These are phyloP conservation scores for Antennarius striatus DNA, from an alignment of 2,113 vertebrate species.

Conservation along the genomic window DNA sequence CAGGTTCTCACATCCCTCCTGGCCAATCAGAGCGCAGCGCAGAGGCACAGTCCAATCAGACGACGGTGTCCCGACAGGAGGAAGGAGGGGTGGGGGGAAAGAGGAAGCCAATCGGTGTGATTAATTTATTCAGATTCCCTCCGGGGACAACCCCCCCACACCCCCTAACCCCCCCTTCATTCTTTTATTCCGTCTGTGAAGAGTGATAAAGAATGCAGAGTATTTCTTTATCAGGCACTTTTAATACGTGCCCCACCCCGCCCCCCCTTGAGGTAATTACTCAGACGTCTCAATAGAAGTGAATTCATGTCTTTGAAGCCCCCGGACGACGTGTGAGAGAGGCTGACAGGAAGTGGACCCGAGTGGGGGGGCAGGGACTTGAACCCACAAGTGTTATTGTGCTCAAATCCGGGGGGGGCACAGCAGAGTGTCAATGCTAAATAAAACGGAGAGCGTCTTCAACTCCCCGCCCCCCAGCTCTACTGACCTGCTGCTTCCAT, in stretches of 20 bases:
- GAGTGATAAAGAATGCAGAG: conserved; percentile 85
- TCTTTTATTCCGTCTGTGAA: conserved; percentile 81
- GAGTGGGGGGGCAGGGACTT: conserved; percentile 74
- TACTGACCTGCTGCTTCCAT: conserved; percentile 67
- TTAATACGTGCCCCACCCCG: conserved; percentile 72
- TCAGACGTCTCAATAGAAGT: conserved; percentile 83
- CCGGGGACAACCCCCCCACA: conserved; percentile 42
- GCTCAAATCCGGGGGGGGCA: conserved; percentile 74
- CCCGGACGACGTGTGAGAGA: conserved; percentile 63
- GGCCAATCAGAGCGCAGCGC: conserved; percentile 70
- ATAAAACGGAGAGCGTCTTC: conserved; percentile 79
- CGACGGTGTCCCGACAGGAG: conserved; percentile 72
- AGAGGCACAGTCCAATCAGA: conserved; percentile 77
- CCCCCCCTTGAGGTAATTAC: conserved; percentile 84
- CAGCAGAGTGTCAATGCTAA: conserved; percentile 84
- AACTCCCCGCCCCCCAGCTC: conserved; percentile 38
- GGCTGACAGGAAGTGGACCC: conserved; percentile 49
- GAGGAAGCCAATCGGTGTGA: conserved; percentile 85
- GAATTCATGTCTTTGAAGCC: conserved; percentile 77
- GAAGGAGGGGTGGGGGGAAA: conserved; percentile 51
- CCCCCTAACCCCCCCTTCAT: conserved; percentile 46
- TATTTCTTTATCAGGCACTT: conserved; percentile 84
- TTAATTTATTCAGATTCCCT: conserved; percentile 89
- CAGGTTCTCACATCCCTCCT: conserved; percentile 85
- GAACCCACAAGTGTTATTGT: conserved; percentile 82